Base-by-base conservation (phyloP, 2,113 vertebrate species). In the Dryoscopus gambensis region DNA sequence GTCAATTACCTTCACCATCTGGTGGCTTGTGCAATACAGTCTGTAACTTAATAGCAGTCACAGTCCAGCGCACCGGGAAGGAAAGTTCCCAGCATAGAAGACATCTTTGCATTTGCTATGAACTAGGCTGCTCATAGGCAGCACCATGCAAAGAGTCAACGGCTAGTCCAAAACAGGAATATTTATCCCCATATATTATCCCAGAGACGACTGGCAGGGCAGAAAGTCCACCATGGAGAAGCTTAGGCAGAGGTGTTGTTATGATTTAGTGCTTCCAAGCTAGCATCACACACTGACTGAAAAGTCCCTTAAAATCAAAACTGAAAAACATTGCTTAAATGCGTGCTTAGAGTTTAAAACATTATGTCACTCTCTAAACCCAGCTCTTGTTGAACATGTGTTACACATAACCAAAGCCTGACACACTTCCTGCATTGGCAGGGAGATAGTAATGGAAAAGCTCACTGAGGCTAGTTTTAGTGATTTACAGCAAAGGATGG, bases 401-500 rank as follows among this genome's bases (percentile, higher is more conserved):
- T 95, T 97, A 89, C 89, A 52, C 91, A 97, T 96, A 96, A 96
- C 69, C 78, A 5, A 69, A 86, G 95, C 94, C 92, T 93, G 77
- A 96, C 91, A 96, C 53, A 75, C 79, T 97, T 97, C 96, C 97
- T 95, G 95, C 74, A 2, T 11, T 97, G 94, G 96, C 97, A 96
- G 73, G 86, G 88, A 96, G 77, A 95, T 79, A 75, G 88, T 53
- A 76, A 76, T 94, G 93, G 95, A 94, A 97, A 96, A 80, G 89
- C 87, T 95, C 86, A 31, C 50, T 56, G 89, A 94, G 80, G 70
- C 78, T 89, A 77, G 63, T 91, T 87, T 69, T 35, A 83, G 86
- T 94, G 96, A 97, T 97, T 97, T 97, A 97, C 82, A 89, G 90
- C 94, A 80, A 75, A 76, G 63, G 46, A 63, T 17, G 22, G 35